Percentiles rank a stretch among this genome's conserved stretches.
phyloP scores from a whole-genome alignment of 2,888 invertebrate species.

The Dolichopus griseipennis region DNA sequence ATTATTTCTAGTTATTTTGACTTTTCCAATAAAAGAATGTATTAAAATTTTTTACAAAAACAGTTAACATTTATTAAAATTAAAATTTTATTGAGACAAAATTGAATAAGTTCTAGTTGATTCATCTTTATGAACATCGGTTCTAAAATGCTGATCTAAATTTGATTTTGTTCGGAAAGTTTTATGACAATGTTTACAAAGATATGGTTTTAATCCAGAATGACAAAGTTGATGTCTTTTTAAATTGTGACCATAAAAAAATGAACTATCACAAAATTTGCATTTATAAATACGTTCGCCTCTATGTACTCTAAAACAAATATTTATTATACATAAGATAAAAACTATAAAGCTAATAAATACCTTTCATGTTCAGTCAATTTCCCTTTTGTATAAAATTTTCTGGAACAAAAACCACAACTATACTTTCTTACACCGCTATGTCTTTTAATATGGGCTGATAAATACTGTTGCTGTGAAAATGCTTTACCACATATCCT shows the following conservation, averaged over 20 bases:
- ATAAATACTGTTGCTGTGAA: not conserved
- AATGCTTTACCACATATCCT: not conserved
- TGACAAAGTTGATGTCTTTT: not conserved
- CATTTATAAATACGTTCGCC: not conserved
- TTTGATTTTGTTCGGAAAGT: not conserved
- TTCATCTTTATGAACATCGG: not conserved
- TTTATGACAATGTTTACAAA: not conserved
- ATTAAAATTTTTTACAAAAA: too few relatives aligned
- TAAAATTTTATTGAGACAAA: not conserved
- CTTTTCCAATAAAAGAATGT: too few relatives aligned
- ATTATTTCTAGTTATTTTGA: too few relatives aligned
- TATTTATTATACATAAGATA: too few relatives aligned
- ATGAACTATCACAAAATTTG: not conserved
- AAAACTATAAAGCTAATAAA: too few relatives aligned
- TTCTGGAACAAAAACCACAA: not conserved
- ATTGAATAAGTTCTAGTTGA: not conserved
- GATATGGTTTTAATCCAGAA: not conserved
- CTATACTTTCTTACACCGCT: not conserved
- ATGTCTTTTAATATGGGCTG: not conserved
- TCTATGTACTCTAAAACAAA: not conserved
- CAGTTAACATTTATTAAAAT: too few relatives aligned
- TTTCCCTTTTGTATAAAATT: constrained; percentile 4
- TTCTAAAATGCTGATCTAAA: not conserved
- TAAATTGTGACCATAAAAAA: not conserved
- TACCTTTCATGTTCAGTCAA: not conserved